A percentile compares a stretch with the other conserved stretches of the same genome.
These are phyloP conservation scores for Heterotis niloticus DNA, from an alignment of 2,113 vertebrate genomes.

Conservation along the genomic window DNA sequence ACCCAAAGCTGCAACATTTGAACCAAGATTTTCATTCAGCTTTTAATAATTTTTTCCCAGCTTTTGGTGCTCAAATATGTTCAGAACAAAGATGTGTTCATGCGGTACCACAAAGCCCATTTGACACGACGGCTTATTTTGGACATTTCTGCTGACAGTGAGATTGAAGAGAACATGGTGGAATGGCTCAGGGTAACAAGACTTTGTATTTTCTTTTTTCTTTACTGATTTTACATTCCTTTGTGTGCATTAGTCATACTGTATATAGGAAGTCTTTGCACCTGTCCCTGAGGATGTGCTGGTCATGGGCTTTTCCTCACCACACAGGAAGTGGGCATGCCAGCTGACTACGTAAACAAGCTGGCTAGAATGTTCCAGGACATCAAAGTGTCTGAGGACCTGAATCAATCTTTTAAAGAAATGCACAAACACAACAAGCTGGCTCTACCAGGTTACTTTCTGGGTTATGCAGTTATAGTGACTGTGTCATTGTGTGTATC, in stretches of 20 bases:
- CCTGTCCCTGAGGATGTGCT: too few relatives aligned
- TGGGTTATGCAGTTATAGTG: background rate
- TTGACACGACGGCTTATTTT: constrained; percentile 93
- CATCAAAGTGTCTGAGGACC: constrained; percentile 98
- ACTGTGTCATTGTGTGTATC: too few relatives aligned
- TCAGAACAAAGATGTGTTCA: constrained; percentile 99
- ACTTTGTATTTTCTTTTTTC: background rate
- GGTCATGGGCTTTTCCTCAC: background rate
- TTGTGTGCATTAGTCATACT: too few relatives aligned
- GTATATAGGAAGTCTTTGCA: too few relatives aligned
- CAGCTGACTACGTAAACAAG: constrained; percentile 98
- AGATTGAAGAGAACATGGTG: constrained; percentile 99
- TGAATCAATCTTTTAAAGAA: constrained; percentile 98
- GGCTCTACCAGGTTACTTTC: constrained; percentile 82
- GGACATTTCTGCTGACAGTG: constrained; percentile 97
- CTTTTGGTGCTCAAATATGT: constrained; percentile 97
- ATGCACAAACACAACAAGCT: constrained; percentile 99
- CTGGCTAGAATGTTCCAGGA: constrained; percentile 98
- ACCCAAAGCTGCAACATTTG: background rate
- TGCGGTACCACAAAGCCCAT: constrained; percentile 98
- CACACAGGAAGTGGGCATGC: constrained; percentile 95
- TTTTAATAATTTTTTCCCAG: constrained; percentile 57
- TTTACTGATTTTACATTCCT: background rate
- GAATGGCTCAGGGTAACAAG: constrained; percentile 90
- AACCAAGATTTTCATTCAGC: background rate